Evolutionary conservation across 2,888 invertebrate species (phyloP).

Genomic region (Conchocele bisecta): DNA sequence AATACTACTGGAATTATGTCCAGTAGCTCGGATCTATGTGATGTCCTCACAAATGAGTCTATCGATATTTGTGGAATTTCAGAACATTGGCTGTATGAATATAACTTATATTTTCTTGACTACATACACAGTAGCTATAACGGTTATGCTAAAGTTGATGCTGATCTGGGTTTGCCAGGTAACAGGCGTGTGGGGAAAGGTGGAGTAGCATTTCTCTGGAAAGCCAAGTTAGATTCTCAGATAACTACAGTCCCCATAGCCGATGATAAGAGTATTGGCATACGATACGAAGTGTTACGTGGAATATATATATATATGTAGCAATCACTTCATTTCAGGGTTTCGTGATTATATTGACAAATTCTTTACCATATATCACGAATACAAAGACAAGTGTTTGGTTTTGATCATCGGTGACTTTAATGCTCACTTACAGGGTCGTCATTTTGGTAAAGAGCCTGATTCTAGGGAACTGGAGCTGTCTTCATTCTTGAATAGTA

Average conservation of each 20-base stretch:
- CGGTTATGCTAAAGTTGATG: background rate
- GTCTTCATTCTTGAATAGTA: background rate
- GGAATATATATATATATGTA: slow-evolving; percentile 1
- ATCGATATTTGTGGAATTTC: background rate
- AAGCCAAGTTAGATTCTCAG: background rate
- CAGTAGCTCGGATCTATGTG: background rate
- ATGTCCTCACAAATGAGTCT: background rate
- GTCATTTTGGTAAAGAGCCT: background rate
- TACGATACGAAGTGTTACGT: background rate
- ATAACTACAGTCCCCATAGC: background rate
- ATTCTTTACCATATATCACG: background rate
- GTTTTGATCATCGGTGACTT: slow-evolving; percentile 12
- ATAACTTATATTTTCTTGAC: background rate
- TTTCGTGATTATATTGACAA: slow-evolving; percentile 14
- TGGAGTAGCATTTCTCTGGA: background rate
- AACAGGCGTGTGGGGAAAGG: background rate
- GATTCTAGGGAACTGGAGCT: background rate
- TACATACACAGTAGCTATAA: background rate
- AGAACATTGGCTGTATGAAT: slow-evolving; percentile 2
- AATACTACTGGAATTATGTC: slow-evolving; percentile 1
- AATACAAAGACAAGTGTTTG: background rate
- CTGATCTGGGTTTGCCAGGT: background rate
- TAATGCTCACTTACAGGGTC: slow-evolving; percentile 4
- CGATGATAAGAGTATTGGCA: background rate
- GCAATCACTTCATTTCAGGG: background rate